phyloP scores from a whole-genome alignment of 1,140 invertebrate species.

The Epicauta chinensis region DNA sequence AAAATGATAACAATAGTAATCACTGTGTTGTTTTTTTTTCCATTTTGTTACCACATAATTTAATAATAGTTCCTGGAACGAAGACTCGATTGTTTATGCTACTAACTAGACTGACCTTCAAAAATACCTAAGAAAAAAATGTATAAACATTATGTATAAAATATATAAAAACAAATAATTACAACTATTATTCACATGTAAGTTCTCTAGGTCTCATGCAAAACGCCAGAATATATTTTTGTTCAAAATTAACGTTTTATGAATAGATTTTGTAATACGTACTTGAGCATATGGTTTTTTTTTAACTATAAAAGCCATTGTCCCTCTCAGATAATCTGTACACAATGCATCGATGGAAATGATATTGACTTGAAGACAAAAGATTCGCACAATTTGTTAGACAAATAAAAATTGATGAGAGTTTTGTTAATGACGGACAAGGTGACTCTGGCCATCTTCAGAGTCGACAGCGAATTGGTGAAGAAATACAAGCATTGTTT shows the following conservation, averaged over 20 bases:
- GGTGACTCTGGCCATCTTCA: no score
- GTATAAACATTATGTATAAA: background rate
- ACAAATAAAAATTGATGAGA: no score
- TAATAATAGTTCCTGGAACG: no score
- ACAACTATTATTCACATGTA: background rate
- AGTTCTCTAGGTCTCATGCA: background rate
- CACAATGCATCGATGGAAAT: slow-evolving; percentile 1
- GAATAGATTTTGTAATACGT: slow-evolving; percentile 6
- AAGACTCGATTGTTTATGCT: background rate
- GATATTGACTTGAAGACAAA: background rate
- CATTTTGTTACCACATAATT: no score
- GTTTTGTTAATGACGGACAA: no score
- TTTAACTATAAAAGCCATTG: background rate
- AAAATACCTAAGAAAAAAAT: background rate
- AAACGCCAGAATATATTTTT: no score
- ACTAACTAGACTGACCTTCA: background rate
- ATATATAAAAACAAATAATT: slow-evolving; percentile 3
- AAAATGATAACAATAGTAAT: background rate
- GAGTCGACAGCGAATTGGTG: no score
- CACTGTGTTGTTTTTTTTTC: no score
- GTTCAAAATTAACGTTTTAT: background rate
- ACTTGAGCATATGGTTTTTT: background rate
- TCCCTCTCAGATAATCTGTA: background rate
- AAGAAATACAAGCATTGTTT: no score
- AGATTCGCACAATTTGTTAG: slow-evolving; percentile 1